Base-by-base conservation (phyloP, 2,797 vertebrate species). In the Propithecus perrieri region DNA sequence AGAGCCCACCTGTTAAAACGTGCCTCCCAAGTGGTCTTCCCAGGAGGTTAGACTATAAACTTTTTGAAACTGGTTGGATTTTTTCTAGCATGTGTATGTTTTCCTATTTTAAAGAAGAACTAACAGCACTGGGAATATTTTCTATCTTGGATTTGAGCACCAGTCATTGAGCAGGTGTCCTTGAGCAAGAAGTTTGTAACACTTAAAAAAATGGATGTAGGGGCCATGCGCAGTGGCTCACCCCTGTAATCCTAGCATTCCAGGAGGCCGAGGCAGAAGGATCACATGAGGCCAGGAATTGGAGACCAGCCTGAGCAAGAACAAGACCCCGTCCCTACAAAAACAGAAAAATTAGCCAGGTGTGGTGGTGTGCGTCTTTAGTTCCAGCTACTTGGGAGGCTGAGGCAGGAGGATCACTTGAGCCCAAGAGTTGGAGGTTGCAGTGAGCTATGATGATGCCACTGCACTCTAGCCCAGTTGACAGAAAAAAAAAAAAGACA, bases 41-140 rank as follows among this genome's bases (percentile, higher is more conserved):
- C 30, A 1, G 30, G 30, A 89, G n/a, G 53, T 71, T 26, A 53
- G 59, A 38, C 84, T 75, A 55, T 26, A 67, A 55, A 43, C 22
- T 26, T 43, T 75, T 28, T 15, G 35, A 26, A 90, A 87, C 22
- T 7, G 26, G 38, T 3, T 75, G 18, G 17, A 20, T 38, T 84
- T 78, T 61, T 94, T 57, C 22, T 28, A 76, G 18, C 59, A 7
- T 33, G 18, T 43, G 22, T 35, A 74, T 57, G 9, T 55, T 72
- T 84, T 22, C 50, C 53, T 83, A 53, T 75, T 94, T 78, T 79
- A 78, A 81, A 88, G 41, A 59, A 91, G 43, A 65, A 67, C 1
- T 67, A 65, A 9, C 15, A 71, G 24, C 35, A 24, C 14, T 72
- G 5, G 24, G 69, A 87, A 53, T 48, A 8, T 53, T 59, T 35